A percentile compares a stretch with the other conserved stretches of the same genome.
phyloP scores from a whole-genome alignment of 2,113 vertebrate genomes.

The Eulacestoma nigropectus region DNA sequence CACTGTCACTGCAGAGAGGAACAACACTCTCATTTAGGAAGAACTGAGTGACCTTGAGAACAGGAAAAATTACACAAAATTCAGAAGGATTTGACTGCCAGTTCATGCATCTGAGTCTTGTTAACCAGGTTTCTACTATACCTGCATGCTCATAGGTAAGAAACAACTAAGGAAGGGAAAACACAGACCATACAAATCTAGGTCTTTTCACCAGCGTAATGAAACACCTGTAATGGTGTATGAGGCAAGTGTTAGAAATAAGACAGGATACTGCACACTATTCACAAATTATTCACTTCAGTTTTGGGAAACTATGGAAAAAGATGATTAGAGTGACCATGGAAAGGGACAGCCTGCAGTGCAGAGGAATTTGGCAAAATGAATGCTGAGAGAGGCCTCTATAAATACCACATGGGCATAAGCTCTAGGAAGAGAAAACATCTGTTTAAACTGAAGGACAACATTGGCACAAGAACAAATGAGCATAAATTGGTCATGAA shows the following conservation, averaged over 20 bases:
- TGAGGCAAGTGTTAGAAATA: background rate
- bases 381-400: background rate
- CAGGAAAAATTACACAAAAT: background rate
- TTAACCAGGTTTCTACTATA: background rate
- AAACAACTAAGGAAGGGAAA: background rate
- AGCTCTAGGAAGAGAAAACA: constrained; percentile 12
- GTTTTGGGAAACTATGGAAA: background rate
- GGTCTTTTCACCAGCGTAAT: background rate
- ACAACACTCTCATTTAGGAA: background rate
- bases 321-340: background rate
- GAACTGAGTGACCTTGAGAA: constrained; percentile 2
- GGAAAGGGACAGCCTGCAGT: background rate
- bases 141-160: background rate
- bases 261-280: background rate
- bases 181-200: background rate
- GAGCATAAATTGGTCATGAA: constrained; percentile 45
- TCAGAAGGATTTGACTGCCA: background rate
- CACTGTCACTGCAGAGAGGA: background rate
- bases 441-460: constrained; percentile 40
- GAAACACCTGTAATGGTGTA: rapidly evolving
- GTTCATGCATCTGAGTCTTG: background rate
- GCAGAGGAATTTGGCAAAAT: background rate
- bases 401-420: background rate
- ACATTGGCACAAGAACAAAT: constrained; percentile 42
- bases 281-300: background rate